phyloP scores from a whole-genome alignment of 2,113 vertebrate species.

The Toxotes jaculatrix region DNA sequence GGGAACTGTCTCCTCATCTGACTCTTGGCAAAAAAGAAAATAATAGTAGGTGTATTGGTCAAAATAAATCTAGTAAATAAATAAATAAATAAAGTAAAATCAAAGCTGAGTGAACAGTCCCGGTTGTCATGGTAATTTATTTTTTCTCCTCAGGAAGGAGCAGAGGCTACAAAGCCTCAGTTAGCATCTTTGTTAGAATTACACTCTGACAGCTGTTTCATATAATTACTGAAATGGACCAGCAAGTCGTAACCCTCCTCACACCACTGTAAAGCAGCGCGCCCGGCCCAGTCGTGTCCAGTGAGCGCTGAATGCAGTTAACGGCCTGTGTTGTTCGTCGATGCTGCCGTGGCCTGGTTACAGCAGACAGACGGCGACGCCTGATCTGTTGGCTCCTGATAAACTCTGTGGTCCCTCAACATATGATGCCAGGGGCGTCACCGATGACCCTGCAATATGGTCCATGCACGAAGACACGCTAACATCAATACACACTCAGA shows the following conservation, averaged over 20 bases:
- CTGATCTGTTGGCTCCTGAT: slow-evolving; percentile 40
- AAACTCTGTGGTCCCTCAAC: slow-evolving; percentile 14
- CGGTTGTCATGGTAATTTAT: no score
- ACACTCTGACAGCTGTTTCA: not conserved
- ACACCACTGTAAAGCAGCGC: not conserved
- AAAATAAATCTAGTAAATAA: no score
- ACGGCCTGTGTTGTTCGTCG: not conserved
- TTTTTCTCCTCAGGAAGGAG: not conserved
- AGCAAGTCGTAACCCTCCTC: no score
- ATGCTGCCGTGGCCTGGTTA: not conserved
- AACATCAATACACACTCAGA: not conserved
- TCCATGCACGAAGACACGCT: not conserved
- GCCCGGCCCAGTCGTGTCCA: not conserved
- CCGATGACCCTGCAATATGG: slow-evolving; percentile 26
- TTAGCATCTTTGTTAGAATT: not conserved
- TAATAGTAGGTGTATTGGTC: no score
- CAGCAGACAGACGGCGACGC: slow-evolving; percentile 34
- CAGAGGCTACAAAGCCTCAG: not conserved
- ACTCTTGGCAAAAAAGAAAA: no score
- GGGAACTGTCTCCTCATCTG: no score
- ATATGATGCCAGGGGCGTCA: slow-evolving; percentile 11
- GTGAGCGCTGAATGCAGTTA: not conserved
- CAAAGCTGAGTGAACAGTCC: no score
- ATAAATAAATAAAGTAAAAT: no score
- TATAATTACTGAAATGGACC: slow-evolving; percentile 8